Evolutionary conservation across 2,797 vertebrate genomes (phyloP).

Genomic region (Trematocara caparti): DNA sequence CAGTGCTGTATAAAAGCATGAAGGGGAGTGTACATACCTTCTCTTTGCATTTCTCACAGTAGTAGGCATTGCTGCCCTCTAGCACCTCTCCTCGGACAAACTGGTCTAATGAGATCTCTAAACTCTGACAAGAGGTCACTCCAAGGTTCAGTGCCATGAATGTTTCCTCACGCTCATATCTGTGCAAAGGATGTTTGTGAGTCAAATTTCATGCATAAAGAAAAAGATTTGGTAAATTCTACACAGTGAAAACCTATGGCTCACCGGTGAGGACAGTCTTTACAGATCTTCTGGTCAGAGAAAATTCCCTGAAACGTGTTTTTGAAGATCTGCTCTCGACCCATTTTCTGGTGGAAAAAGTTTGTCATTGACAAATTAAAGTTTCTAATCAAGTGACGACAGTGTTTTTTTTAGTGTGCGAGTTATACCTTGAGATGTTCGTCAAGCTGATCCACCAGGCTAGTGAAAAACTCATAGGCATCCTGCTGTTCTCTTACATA

Average conservation of each 20-base stretch:
- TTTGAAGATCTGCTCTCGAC: conserved; percentile 97
- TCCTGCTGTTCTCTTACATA: conserved; percentile 98
- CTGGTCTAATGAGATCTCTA: conserved; percentile 98
- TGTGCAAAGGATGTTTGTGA: conserved; percentile 25
- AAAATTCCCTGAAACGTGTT: conserved; percentile 99
- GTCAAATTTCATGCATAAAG: not conserved
- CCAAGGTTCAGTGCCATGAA: conserved; percentile 98
- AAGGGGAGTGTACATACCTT: conserved; percentile 80
- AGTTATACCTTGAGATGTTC: conserved; percentile 94
- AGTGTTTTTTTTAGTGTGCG: conserved; percentile 14
- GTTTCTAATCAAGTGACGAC: not conserved
- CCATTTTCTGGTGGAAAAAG: conserved; percentile 86
- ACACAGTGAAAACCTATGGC: not conserved
- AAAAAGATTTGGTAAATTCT: not conserved
- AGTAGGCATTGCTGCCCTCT: conserved; percentile 98
- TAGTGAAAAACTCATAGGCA: conserved; percentile 98
- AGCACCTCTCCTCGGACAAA: conserved; percentile 98
- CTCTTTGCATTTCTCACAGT: conserved; percentile 99
- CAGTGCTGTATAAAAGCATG: not conserved
- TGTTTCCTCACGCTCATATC: conserved; percentile 96
- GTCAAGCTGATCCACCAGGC: conserved; percentile 97
- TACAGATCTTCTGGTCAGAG: conserved; percentile 99
- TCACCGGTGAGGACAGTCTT: conserved; percentile 98
- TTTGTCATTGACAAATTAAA: not conserved
- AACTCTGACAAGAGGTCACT: conserved; percentile 96